Percentiles rank a stretch among this genome's conserved stretches.
These are phyloP conservation scores for Heliconius melpomene DNA, from an alignment of 1,140 invertebrate genomes.

Conservation along the genomic window DNA sequence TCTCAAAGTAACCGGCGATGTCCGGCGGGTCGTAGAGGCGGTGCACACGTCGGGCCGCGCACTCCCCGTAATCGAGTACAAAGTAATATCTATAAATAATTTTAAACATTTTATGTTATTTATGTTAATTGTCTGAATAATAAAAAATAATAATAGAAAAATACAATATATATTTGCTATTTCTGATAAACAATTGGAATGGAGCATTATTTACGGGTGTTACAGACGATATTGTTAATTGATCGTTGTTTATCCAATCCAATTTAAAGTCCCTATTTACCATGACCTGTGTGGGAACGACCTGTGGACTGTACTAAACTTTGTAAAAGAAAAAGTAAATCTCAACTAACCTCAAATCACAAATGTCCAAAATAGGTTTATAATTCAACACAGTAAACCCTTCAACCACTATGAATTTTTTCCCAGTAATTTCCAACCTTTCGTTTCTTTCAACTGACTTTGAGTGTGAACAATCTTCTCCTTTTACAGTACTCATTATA, in stretches of 20 bases:
- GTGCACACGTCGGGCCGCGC: conserved; percentile 82
- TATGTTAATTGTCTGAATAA: too few species aligned
- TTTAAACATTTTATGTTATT: too few species aligned
- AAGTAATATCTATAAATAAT: conserved; percentile 84
- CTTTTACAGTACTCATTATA: conserved; percentile 73
- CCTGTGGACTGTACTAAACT: too few species aligned
- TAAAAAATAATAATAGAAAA: too few species aligned
- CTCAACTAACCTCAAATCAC: conserved; percentile 80
- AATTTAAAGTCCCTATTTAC: too few species aligned
- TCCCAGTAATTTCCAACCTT: conserved; percentile 52
- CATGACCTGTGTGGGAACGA: too few species aligned
- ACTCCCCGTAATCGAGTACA: conserved; percentile 85
- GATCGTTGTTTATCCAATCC: too few species aligned
- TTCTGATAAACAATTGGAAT: too few species aligned
- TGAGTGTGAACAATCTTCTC: conserved; percentile 46
- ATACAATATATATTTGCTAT: too few species aligned
- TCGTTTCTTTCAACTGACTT: not conserved
- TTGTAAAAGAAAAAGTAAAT: not conserved
- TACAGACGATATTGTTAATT: too few species aligned
- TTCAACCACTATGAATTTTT: conserved; percentile 86
- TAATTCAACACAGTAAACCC: conserved; percentile 90
- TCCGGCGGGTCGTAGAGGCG: conserved; percentile 89
- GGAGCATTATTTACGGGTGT: too few species aligned
- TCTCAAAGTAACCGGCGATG: conserved; percentile 89
- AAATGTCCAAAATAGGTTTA: conserved; percentile 83